Conservation (phyloP, 2,113 vertebrate genomes). For the Dendrocopos noguchii region DNA sequence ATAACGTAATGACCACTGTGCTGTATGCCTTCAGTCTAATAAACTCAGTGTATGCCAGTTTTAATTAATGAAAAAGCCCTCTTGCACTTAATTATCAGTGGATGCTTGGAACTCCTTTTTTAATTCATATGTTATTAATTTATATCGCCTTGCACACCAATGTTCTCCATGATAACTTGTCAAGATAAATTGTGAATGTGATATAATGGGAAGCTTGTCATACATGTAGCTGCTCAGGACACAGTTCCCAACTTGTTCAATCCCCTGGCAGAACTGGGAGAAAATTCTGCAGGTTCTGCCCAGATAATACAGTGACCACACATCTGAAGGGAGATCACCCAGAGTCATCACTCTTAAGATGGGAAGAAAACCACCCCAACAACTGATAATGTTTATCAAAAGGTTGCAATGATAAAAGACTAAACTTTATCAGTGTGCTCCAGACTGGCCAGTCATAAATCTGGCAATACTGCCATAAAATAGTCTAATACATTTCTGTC, state of each 20-base stretch:
- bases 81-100: neutral
- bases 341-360: neutral
- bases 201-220: neutral
- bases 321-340: neutral
- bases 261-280: neutral
- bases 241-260: neutral
- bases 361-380: neutral
- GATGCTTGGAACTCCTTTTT: neutral
- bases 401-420: neutral
- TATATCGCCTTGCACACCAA: neutral
- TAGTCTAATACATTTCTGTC: neutral
- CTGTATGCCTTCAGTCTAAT: neutral
- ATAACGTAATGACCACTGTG: neutral
- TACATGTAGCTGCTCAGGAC: neutral
- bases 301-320: neutral
- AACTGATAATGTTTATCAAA: neutral
- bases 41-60: neutral
- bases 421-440: neutral
- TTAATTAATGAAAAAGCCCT: neutral
- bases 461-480: neutral
- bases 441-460: neutral
- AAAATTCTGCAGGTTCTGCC: neutral
- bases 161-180: neutral
- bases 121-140: neutral
- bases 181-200: neutral